Evolutionary conservation across 2,888 invertebrate species (phyloP).

Genomic region (Leptothorax acervorum): DNA sequence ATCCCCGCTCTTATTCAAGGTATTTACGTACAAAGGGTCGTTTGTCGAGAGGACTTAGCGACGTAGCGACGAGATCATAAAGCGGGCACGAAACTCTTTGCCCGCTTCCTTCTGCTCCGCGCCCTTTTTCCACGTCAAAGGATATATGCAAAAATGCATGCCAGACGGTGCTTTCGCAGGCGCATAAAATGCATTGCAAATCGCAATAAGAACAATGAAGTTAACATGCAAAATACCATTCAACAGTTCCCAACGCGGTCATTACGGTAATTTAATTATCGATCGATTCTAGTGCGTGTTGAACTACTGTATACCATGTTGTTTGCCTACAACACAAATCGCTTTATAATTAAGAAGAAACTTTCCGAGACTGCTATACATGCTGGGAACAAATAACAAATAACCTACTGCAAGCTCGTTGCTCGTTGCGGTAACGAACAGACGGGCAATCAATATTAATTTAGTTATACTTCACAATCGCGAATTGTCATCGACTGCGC

Average conservation of each 20-base stretch:
- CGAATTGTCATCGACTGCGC: slow-evolving; percentile 14
- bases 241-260: slow-evolving; percentile 21
- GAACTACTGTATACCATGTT: neutral
- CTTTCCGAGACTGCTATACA: neutral
- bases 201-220: slow-evolving; percentile 30
- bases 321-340: slow-evolving; percentile 15
- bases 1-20: slow-evolving; percentile 58
- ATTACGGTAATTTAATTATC: slow-evolving; percentile 43
- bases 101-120: slow-evolving; percentile 56
- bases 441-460: slow-evolving; percentile 17
- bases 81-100: slow-evolving; percentile 71
- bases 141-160: slow-evolving; percentile 63
- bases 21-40: slow-evolving; percentile 68
- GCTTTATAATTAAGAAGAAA: slow-evolving; percentile 31
- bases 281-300: slow-evolving; percentile 9
- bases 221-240: slow-evolving; percentile 19
- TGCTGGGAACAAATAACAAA: neutral
- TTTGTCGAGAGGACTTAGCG: slow-evolving; percentile 70
- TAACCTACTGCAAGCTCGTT: neutral
- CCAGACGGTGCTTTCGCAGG: slow-evolving; percentile 33
- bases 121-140: slow-evolving; percentile 71
- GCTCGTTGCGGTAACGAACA: neutral
- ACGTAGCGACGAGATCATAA: slow-evolving; percentile 72
- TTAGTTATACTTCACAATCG: slow-evolving; percentile 8
- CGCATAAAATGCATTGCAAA: slow-evolving; percentile 42